Conservation (phyloP, 1,140 invertebrate genomes). For the Proales similis region DNA sequence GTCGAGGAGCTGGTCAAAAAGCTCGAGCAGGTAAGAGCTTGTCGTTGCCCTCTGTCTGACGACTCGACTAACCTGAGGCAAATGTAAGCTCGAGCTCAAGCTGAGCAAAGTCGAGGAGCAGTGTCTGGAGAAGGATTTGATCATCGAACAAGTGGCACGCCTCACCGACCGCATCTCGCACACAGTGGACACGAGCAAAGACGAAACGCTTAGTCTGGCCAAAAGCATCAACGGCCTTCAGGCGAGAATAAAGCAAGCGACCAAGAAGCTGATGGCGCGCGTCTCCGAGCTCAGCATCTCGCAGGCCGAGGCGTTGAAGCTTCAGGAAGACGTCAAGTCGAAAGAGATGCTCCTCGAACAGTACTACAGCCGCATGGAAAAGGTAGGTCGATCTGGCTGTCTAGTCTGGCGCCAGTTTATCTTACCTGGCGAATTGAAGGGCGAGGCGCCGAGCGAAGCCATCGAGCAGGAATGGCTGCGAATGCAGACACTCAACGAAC, state of each 20-base stretch:
- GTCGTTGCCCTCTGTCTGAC: not conserved
- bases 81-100: conserved; percentile 26
- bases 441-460: conserved; percentile 48
- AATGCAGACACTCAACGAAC: conserved; percentile 43
- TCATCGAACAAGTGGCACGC: conserved; percentile 50
- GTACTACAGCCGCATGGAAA: conserved; percentile 31
- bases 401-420: no score
- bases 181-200: conserved; percentile 47
- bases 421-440: no score
- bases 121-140: conserved; percentile 50
- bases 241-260: conserved; percentile 46
- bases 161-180: conserved; percentile 45
- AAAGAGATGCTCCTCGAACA: conserved; percentile 47
- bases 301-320: conserved; percentile 48
- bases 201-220: conserved; percentile 50
- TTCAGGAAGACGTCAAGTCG: conserved; percentile 49
- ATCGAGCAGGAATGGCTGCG: conserved; percentile 47
- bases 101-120: conserved; percentile 34
- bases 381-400: no score
- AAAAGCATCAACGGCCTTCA: conserved; percentile 52
- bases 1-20: conserved; percentile 48
- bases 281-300: conserved; percentile 53
- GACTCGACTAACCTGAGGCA: no score
- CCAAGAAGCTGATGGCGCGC: conserved; percentile 52
- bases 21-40: conserved; percentile 47